Conservation (phyloP, 2,888 invertebrate genomes). For the Hydrotaea cyrtoneurina region DNA sequence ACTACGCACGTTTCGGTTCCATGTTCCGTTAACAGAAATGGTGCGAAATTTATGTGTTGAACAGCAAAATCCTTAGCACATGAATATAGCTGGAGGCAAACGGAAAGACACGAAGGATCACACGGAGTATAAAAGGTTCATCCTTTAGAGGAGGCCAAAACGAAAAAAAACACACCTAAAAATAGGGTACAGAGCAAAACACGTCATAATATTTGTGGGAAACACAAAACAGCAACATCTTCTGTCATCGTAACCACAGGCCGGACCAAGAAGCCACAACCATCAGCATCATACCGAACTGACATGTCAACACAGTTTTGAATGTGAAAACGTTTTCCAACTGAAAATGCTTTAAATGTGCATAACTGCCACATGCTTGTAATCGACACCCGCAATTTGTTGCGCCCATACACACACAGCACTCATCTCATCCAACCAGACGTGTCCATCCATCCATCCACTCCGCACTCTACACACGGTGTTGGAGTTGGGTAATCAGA, state of each 20-base stretch:
- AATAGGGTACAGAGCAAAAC: neutral
- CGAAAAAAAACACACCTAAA: no score
- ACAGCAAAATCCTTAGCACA: neutral
- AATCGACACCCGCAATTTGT: constrained; percentile 42
- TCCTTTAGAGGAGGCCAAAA: neutral
- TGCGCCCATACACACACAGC: constrained; percentile 11
- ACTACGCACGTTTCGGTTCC: neutral
- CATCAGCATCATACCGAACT: neutral
- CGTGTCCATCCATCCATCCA: neutral
- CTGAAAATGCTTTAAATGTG: neutral
- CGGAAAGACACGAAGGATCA: neutral
- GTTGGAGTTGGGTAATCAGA: neutral
- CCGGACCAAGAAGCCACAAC: neutral
- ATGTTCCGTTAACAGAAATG: neutral
- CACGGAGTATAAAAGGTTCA: neutral
- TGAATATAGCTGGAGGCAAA: neutral
- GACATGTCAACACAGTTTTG: neutral
- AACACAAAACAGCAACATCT: neutral
- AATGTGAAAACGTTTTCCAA: neutral
- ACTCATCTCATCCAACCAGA: neutral
- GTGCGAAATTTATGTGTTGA: constrained; percentile 33
- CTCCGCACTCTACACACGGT: neutral
- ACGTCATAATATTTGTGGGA: neutral
- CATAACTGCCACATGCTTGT: constrained; percentile 22
- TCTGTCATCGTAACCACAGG: neutral